Evolutionary conservation across 1,140 invertebrate genomes (phyloP).

Genomic region (Conus ventricosus): DNA sequence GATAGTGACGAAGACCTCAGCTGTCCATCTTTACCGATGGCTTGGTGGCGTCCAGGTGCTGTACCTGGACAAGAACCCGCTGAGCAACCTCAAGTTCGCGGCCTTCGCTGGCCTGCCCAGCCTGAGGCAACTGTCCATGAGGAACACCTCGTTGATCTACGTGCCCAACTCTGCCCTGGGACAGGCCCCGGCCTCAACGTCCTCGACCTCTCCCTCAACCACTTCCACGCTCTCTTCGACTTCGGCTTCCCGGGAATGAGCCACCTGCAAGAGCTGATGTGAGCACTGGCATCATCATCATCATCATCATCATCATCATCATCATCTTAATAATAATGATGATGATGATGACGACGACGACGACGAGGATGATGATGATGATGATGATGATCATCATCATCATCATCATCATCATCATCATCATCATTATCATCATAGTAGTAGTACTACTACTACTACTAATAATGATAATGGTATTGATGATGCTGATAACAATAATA

Average conservation of each 20-base stretch:
- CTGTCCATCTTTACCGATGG: too few relatives aligned
- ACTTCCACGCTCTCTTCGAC: slow-evolving; percentile 19
- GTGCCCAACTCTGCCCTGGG: slow-evolving; percentile 25
- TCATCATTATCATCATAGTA: background rate
- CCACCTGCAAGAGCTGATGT: slow-evolving; percentile 14
- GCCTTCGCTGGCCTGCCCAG: slow-evolving; percentile 24
- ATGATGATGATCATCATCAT: slow-evolving; percentile 34
- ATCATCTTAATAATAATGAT: too few relatives aligned
- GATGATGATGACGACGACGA: too few relatives aligned
- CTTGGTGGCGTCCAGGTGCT: background rate
- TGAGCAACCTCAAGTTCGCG: slow-evolving; percentile 30
- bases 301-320: too few relatives aligned
- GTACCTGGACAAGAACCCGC: slow-evolving; percentile 36
- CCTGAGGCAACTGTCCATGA: slow-evolving; percentile 22
- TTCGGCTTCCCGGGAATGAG: slow-evolving; percentile 25
- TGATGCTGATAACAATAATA: too few relatives aligned
- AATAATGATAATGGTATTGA: too few relatives aligned
- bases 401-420: slow-evolving; percentile 40
- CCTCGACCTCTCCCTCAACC: slow-evolving; percentile 38
- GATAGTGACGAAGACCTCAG: too few relatives aligned
- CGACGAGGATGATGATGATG: background rate
- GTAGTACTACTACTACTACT: too few relatives aligned
- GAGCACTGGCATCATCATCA: too few relatives aligned
- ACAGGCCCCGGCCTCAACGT: background rate
- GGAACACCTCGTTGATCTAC: slow-evolving; percentile 1